Evolutionary conservation across 2,113 vertebrate species (phyloP).

Genomic region (Halichoerus grypus): DNA sequence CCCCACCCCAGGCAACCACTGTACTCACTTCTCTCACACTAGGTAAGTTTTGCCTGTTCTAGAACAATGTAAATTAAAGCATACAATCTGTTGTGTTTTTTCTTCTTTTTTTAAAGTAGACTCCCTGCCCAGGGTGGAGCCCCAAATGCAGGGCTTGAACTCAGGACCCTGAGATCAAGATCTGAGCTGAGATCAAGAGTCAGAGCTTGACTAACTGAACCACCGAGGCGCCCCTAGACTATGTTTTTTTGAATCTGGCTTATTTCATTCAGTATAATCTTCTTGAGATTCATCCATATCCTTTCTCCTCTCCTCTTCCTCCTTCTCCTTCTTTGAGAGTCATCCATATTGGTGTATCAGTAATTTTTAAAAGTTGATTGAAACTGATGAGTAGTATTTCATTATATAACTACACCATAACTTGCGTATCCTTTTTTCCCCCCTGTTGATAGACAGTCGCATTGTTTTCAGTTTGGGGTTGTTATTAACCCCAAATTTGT

Average conservation of each 20-base stretch:
- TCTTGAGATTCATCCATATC: not conserved
- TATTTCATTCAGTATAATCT: not conserved
- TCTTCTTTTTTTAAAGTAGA: not conserved
- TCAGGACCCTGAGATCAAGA: not conserved
- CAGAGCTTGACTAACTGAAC: not conserved
- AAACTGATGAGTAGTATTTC: not conserved
- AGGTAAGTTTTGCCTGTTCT: not conserved
- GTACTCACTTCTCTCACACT: not conserved
- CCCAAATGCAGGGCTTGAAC: not conserved
- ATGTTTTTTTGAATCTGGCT: not conserved
- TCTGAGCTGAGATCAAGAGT: not conserved
- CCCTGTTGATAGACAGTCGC: not conserved
- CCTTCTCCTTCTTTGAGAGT: not conserved
- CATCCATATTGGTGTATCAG: not conserved
- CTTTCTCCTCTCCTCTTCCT: not conserved
- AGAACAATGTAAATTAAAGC: conserved; percentile 30
- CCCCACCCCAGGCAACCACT: not conserved
- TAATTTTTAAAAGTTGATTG: not conserved
- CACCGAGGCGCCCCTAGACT: not conserved
- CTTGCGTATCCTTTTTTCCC: not conserved
- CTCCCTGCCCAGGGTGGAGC: not conserved
- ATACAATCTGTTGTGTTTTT: not conserved
- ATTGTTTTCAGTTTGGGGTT: not conserved
- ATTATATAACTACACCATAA: not conserved
- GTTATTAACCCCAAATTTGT: not conserved